Conservation (phyloP, 1,140 invertebrate species). For the Bombus haemorrhoidalis region DNA sequence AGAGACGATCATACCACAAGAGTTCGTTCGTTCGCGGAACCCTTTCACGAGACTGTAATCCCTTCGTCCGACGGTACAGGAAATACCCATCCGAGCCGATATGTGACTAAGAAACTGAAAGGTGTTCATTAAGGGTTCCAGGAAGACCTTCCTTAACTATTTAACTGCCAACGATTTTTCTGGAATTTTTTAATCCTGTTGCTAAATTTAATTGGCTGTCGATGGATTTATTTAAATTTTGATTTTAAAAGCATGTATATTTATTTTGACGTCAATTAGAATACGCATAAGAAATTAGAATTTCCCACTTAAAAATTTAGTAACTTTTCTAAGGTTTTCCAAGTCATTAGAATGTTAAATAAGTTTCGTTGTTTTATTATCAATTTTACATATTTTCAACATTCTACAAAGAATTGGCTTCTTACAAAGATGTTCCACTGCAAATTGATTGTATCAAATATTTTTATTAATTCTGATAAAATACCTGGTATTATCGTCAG, state of each 20-base stretch:
- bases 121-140: slow-evolving; percentile 32
- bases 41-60: slow-evolving; percentile 10
- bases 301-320: no score
- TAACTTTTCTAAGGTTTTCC: no score
- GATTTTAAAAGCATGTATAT: no score
- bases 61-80: slow-evolving; percentile 1
- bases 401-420: no score
- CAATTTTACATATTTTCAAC: no score
- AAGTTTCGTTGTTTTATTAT: no score
- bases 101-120: not conserved
- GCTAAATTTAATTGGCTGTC: not conserved
- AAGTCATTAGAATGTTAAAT: no score
- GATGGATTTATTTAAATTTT: not conserved
- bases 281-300: no score
- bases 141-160: not conserved
- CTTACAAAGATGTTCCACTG: no score
- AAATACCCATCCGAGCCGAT: slow-evolving; percentile 27
- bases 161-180: not conserved
- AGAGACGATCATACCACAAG: not conserved
- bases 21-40: not conserved
- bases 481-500: not conserved
- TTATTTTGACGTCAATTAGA: no score
- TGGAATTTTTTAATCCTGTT: not conserved
- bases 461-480: no score
- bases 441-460: no score